Base-by-base conservation (phyloP, 2,888 invertebrate genomes). In the Athripsodes cinereus region DNA sequence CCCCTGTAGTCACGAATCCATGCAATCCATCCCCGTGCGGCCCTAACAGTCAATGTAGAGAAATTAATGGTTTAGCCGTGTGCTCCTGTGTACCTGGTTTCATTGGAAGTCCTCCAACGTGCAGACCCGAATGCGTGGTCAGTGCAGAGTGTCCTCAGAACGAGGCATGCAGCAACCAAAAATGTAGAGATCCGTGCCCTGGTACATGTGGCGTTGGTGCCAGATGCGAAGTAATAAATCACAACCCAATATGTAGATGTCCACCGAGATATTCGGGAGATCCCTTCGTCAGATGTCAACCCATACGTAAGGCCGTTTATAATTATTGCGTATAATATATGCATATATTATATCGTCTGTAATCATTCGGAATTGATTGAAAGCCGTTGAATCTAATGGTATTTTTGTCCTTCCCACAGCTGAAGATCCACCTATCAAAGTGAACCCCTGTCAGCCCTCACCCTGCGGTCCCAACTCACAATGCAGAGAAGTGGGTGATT, bases 201-300 rank as follows among this genome's bases (percentile, higher is more conserved):
- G 89, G 88, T 61, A 86, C 88, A 22, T 92, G 92, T 71, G 92
- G 92, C 11, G 73, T 82, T 20, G 83, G 82, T 57, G 90, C 92
- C 1, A 75, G 84, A 34, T 93, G 93, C 70, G 85, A 86, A 66
- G 90, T 92, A 1, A 83, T 90, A 26, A 90, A 90, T 69, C 92
- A 93, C 69, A 91, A 90, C 69, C 92, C 92, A 11, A 87, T 92
- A 59, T 93, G 93, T 69, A 88, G 85, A 64, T 93, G 93, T 68
- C 86, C 87, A 57, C 72, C 81, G 19, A 86, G 86, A 19, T 84
- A 87, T 71, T 83, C 85, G 20, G 91, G 91, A 40, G 90, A 90
- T 82, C 90, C 90, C 53, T 89, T 90, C 73, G 84, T 84, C 69
- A 83, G 86, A 65, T 89, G 89, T 68, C 72, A 73, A 55, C 72